A percentile compares a stretch with the other conserved stretches of the same genome.
These are phyloP conservation scores for Pterophyllum scalare DNA, from an alignment of 2,113 vertebrate species.

Conservation along the genomic window DNA sequence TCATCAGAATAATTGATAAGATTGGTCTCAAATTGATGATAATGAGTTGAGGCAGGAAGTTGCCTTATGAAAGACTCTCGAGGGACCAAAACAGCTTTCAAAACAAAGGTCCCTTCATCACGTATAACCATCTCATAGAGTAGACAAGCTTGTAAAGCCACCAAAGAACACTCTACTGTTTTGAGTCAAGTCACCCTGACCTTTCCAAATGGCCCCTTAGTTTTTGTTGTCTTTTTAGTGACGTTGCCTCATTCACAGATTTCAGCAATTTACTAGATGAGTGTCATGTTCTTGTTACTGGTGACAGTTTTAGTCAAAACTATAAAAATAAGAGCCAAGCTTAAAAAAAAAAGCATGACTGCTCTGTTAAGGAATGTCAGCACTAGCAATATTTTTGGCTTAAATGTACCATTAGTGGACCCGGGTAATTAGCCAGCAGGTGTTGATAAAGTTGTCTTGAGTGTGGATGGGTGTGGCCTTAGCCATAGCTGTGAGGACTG, in stretches of 20 bases:
- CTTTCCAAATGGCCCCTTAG: background rate
- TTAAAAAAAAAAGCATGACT: background rate
- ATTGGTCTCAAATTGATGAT: slow-evolving; percentile 1
- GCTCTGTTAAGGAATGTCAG: background rate
- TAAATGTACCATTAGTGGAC: background rate
- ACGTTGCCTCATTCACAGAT: background rate
- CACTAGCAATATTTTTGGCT: background rate
- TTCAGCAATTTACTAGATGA: background rate
- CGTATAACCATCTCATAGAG: background rate
- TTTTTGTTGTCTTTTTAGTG: background rate
- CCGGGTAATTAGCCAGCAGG: background rate
- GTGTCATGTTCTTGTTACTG: background rate
- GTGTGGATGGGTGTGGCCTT: slow-evolving; percentile 41
- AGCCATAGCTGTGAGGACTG: slow-evolving; percentile 91
- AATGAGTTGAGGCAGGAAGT: background rate
- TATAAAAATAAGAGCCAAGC: background rate
- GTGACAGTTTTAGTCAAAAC: background rate
- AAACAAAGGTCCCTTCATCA: background rate
- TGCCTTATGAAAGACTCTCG: background rate
- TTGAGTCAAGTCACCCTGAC: background rate
- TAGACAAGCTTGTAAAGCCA: background rate
- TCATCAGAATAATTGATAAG: background rate
- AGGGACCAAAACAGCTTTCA: background rate
- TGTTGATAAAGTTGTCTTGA: background rate
- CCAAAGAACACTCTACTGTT: background rate